phyloP scores from a whole-genome alignment of 2,797 vertebrate genomes.

The Meda fulgida region DNA sequence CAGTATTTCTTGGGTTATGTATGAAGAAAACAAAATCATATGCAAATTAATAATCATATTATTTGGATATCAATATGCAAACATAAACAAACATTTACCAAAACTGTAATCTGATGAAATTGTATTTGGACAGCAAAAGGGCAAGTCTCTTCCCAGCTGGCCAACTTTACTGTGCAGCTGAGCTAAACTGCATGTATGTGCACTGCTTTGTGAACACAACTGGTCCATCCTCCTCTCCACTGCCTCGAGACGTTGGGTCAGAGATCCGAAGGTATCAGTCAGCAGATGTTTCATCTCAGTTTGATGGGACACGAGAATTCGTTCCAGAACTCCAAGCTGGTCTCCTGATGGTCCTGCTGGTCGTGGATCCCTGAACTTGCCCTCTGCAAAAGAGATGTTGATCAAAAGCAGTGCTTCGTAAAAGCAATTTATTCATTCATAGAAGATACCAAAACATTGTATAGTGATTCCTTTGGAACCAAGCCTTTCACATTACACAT shows the following conservation, averaged over 20 bases:
- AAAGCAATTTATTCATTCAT: background rate
- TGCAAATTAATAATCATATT: background rate
- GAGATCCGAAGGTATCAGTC: conserved; percentile 67
- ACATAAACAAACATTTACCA: conserved; percentile 50
- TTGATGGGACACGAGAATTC: conserved; percentile 72
- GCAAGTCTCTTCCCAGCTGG: conserved; percentile 48
- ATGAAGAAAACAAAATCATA: background rate
- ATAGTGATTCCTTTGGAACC: background rate
- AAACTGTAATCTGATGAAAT: background rate
- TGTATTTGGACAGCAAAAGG: conserved; percentile 7
- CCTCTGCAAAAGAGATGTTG: conserved; percentile 26
- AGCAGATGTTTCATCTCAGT: conserved; percentile 75
- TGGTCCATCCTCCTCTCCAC: conserved; percentile 70
- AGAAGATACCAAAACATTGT: background rate
- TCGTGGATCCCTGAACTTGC: background rate
- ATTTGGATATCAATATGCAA: background rate
- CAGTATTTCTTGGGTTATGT: background rate
- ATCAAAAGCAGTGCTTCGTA: background rate
- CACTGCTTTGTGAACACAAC: conserved; percentile 59
- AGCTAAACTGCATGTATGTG: conserved; percentile 56
- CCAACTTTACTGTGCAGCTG: conserved; percentile 59
- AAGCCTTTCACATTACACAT: background rate
- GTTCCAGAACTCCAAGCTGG: conserved; percentile 61
- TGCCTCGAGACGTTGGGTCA: conserved; percentile 72
- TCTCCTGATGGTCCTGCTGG: conserved; percentile 44